These are phyloP conservation scores for Halocynthia roretzi DNA, from an alignment of 23 tunicate genomes.

Conservation along the genomic window DNA sequence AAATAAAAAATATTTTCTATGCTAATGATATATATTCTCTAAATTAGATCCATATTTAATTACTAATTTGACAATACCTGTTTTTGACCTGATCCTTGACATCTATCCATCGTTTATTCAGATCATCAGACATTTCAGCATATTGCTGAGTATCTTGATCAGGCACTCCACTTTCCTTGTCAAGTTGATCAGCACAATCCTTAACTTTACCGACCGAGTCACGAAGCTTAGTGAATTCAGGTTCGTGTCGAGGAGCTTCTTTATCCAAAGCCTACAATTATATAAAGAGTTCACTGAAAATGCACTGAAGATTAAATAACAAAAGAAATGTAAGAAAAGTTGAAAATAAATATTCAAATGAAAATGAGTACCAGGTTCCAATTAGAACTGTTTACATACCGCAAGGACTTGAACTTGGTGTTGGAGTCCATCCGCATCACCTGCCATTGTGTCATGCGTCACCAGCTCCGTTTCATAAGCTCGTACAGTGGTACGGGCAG, in stretches of 20 bases:
- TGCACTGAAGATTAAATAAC: no score
- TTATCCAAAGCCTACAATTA: slow-evolving; percentile 49
- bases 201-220: slow-evolving; percentile 16
- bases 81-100: slow-evolving; percentile 64
- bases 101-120: slow-evolving; percentile 56
- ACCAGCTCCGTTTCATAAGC: slow-evolving; percentile 47
- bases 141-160: slow-evolving; percentile 29
- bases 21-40: background rate
- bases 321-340: no score
- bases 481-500: slow-evolving; percentile 21
- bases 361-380: no score
- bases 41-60: background rate
- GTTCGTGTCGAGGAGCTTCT: slow-evolving; percentile 47
- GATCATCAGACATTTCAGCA: slow-evolving; percentile 17
- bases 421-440: slow-evolving; percentile 37
- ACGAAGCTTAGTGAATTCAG: slow-evolving; percentile 40
- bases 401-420: slow-evolving; percentile 38
- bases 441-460: slow-evolving; percentile 59
- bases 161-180: slow-evolving; percentile 3
- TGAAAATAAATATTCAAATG: no score
- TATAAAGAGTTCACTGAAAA: background rate
- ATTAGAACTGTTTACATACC: slow-evolving; percentile 10
- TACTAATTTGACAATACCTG: slow-evolving; percentile 27
- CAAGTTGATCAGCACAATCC: slow-evolving; percentile 16
- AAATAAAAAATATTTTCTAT: background rate